Evolutionary conservation across 2,888 invertebrate species (phyloP), one percentile per base, ranked within the genome.

Genomic region (Apotomis turbidana): DNA sequence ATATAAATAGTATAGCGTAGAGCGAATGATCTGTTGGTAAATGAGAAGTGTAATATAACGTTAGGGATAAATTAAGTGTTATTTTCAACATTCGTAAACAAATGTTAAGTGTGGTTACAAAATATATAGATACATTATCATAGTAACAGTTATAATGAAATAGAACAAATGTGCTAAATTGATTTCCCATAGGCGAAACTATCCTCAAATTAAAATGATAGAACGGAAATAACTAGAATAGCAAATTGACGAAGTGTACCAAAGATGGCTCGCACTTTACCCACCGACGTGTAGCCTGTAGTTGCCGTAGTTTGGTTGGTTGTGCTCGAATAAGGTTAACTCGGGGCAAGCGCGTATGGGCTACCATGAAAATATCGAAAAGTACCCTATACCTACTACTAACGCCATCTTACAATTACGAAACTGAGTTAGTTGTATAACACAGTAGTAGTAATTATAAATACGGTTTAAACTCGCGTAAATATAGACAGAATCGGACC

Each of bases 11-110:
- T 79, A 78, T 77, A 82, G 83, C 78, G 81, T 89, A 89, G 87
- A 77, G 81, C 74, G 81, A 85, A 83, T 77, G 86, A 88, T 90
- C 87, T 90, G 90, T 90, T 90, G 87, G 84, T 86, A 83, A 78
- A 79, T 80, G 76, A 79, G 76, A 79, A 74, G 71, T 83, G 84
- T 87, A 84, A 81, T 78, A 86, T 82, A 84, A 81, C 75, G 76
- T 77, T 85, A 80, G 76, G 61, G 70, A 57, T 70, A 70, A 62
- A 71, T 62, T 89, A 91, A 91, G 89, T 90, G 92, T 91, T 92
- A 89, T 82, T 87, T 87, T 88, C 79, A 74, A 76, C 82, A 80
- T 82, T 70, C 81, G 79, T 76, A 79, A 79, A 74, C 68, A 76
- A 78, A 78, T 85, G 83, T 87, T 85, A 78, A 78, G 84, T 87